Evolutionary conservation across 2,797 vertebrate species (phyloP).

Genomic region (Schizothorax lantsangensis): DNA sequence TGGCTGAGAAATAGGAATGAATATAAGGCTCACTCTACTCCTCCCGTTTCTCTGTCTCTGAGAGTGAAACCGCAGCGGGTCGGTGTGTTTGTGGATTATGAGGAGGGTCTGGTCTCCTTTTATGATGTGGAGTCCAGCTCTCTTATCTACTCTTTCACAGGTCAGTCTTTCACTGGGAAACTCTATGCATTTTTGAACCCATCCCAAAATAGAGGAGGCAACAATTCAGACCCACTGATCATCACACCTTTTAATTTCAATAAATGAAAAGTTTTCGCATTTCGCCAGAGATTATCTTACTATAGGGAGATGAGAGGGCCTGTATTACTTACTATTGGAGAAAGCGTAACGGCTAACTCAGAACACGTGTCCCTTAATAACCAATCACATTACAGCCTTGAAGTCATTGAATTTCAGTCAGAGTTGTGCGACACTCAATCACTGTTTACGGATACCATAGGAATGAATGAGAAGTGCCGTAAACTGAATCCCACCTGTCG

Average conservation of each 20-base stretch:
- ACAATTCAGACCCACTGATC: not conserved
- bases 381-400: too few relatives aligned
- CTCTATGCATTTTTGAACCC: not conserved
- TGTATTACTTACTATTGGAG: too few relatives aligned
- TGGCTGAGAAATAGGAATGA: not conserved
- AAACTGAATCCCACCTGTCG: too few relatives aligned
- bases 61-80: not conserved
- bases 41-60: not conserved
- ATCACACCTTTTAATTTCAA: not conserved
- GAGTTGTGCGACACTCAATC: too few relatives aligned
- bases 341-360: too few relatives aligned
- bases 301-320: too few relatives aligned
- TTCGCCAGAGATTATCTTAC: too few relatives aligned
- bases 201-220: not conserved
- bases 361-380: too few relatives aligned
- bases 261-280: not conserved
- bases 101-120: not conserved
- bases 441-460: too few relatives aligned
- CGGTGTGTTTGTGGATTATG: conserved; percentile 18
- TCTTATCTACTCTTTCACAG: not conserved
- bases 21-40: not conserved
- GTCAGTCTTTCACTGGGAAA: not conserved
- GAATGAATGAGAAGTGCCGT: too few relatives aligned
- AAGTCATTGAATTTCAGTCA: too few relatives aligned
- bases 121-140: conserved; percentile 13